Base-by-base conservation (phyloP, 2,797 vertebrate species). In the Pangasius mekongensis region DNA sequence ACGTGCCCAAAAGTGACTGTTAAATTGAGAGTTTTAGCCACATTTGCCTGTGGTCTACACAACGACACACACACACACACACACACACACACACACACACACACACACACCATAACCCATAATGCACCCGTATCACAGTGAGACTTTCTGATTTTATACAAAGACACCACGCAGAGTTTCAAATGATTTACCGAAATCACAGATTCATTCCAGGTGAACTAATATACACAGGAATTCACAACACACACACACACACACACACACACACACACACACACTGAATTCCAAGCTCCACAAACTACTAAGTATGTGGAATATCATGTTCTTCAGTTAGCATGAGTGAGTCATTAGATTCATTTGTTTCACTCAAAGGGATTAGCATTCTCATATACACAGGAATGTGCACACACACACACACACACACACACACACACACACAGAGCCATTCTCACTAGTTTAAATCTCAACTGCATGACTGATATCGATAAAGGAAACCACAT, bases 201-300 rank as follows among this genome's bases (percentile, higher is more conserved):
- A 14, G 10, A n/a, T 47, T 47, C 54, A 43, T 62, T 36, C 10
- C 36, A 83, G 22, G 54, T 36, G 30, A 43, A 82, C 54, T 82
- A 36, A 82, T 39, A 62, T n/a, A 82, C 36, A 36, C n/a, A 60
- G n/a, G 52, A 36, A 56, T 56, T 7, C 56, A 83, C 80, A 36
- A 36, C 82, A 83, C 82, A 66, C 81, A 83, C 81, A 83, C 81
- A 83, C 81, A 83, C 60, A 43, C 80, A 83, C 36, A 83, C 80
- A 43, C 33, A 64, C 80, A 82, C 77, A 80, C 77, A 30, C 77
- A 80, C 82, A 67, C 27, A 33, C 43, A 30, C 39, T 52, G n/a
- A 80, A 76, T 52, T 5, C 74, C 27, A 6, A 80, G 30, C 54
- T 80, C 16, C 33, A 62, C 33, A 62, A 43, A 18, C 24, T 30